A percentile compares a stretch with the other conserved stretches of the same genome.
Conservation (phyloP, 2,888 invertebrate genomes). For the Phytoseiulus persimilis region DNA sequence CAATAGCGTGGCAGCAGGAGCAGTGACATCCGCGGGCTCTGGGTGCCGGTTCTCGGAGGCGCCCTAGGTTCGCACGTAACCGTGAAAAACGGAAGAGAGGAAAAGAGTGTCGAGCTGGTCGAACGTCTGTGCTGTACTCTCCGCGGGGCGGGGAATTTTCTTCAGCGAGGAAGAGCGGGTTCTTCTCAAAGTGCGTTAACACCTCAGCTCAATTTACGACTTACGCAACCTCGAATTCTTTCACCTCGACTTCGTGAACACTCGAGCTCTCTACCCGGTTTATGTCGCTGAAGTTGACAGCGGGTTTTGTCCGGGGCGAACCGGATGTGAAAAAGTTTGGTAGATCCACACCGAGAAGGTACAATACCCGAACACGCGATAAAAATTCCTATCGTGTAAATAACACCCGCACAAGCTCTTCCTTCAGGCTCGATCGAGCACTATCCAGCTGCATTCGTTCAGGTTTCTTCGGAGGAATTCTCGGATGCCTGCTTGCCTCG, state of each 20-base stretch:
- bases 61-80: not conserved
- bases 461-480: too few species aligned
- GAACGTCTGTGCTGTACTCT: not conserved
- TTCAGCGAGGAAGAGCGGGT: not conserved
- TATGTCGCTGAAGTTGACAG: not conserved
- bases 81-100: not conserved
- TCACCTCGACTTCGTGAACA: not conserved
- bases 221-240: not conserved
- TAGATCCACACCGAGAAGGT: not conserved
- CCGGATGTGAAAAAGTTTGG: not conserved
- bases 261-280: not conserved
- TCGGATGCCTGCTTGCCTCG: too few species aligned
- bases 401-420: not conserved
- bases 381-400: not conserved
- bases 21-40: not conserved
- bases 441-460: not conserved
- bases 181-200: not conserved
- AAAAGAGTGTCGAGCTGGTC: not conserved
- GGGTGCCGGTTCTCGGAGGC: not conserved
- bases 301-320: not conserved
- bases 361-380: not conserved
- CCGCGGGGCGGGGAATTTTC: not conserved
- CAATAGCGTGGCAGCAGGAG: not conserved
- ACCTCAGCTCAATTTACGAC: not conserved
- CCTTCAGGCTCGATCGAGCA: not conserved